phyloP scores from a whole-genome alignment of 2,888 invertebrate genomes.

The Caenorhabditis parvicauda region DNA sequence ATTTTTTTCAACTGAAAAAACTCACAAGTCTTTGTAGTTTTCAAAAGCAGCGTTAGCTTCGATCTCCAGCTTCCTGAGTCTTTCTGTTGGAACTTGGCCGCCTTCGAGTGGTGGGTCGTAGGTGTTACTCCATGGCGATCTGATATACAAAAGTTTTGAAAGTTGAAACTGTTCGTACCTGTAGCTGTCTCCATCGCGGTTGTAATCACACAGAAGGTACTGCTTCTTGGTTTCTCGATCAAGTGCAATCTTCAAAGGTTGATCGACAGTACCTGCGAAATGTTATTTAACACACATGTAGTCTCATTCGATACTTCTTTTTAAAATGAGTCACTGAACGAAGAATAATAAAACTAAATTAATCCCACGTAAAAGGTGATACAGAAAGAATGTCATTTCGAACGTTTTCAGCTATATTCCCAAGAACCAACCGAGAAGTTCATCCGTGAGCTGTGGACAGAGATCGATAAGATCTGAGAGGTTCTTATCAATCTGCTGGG shows the following conservation, averaged over 20 bases:
- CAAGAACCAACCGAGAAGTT: constrained; percentile 31
- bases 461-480: constrained; percentile 94
- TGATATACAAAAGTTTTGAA: constrained; percentile 59
- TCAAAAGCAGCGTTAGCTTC: constrained; percentile 98
- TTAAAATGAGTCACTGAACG: no score
- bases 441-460: constrained; percentile 62
- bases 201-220: constrained; percentile 96
- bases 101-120: constrained; percentile 97
- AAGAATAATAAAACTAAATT: no score
- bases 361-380: no score
- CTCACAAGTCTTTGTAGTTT: constrained; percentile 78
- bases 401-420: neutral
- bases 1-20: neutral
- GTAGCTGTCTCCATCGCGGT: constrained; percentile 96
- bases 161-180: constrained; percentile 67
- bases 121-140: constrained; percentile 97
- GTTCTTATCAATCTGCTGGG: constrained; percentile 98
- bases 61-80: constrained; percentile 87
- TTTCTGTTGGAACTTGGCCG: constrained; percentile 96
- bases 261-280: constrained; percentile 74
- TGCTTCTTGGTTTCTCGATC: constrained; percentile 93
- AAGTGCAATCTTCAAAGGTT: constrained; percentile 89
- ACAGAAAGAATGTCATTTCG: neutral
- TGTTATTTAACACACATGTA: neutral
- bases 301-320: no score